Percentiles rank a stretch among this genome's conserved stretches.
These are phyloP conservation scores for Palaemon carinicauda DNA, from an alignment of 1,140 invertebrate species.

Conservation along the genomic window DNA sequence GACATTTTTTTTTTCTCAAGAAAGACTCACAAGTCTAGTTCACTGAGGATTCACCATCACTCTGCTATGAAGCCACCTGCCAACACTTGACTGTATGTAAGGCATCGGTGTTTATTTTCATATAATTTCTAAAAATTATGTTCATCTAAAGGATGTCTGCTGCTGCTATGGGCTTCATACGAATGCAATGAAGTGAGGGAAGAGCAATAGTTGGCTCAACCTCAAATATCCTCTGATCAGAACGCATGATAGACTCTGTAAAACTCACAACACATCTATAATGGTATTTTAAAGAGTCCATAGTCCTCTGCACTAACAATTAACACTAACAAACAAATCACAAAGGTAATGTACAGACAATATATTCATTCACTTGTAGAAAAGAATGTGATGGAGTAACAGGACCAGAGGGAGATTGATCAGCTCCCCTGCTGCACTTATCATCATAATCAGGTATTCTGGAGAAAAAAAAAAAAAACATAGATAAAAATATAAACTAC, in stretches of 20 bases:
- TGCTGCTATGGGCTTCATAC: neutral
- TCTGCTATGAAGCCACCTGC: conserved; percentile 13
- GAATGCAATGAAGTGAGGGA: neutral
- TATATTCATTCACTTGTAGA: conserved; percentile 31
- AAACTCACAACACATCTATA: conserved; percentile 55
- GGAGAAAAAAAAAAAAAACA: neutral
- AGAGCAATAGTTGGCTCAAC: neutral
- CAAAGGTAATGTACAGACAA: conserved; percentile 42
- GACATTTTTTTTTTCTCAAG: conserved; percentile 2
- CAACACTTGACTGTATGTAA: conserved; percentile 41
- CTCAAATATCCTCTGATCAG: conserved; percentile 30
- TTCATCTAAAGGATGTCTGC: conserved; percentile 30
- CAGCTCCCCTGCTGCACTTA: conserved; percentile 21
- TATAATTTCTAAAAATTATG: neutral
- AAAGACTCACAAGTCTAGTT: conserved; percentile 18
- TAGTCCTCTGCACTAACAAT: conserved; percentile 50
- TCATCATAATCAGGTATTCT: conserved; percentile 34
- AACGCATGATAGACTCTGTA: conserved; percentile 52
- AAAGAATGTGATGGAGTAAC: conserved; percentile 43
- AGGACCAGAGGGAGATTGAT: conserved; percentile 20
- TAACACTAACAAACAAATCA: conserved; percentile 56
- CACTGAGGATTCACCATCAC: conserved; percentile 28
- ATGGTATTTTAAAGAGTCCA: conserved; percentile 45
- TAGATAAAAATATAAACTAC: no score
- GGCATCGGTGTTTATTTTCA: conserved; percentile 11